phyloP scores from a whole-genome alignment of 2,888 invertebrate species.

The Parascotia fuliginaria region DNA sequence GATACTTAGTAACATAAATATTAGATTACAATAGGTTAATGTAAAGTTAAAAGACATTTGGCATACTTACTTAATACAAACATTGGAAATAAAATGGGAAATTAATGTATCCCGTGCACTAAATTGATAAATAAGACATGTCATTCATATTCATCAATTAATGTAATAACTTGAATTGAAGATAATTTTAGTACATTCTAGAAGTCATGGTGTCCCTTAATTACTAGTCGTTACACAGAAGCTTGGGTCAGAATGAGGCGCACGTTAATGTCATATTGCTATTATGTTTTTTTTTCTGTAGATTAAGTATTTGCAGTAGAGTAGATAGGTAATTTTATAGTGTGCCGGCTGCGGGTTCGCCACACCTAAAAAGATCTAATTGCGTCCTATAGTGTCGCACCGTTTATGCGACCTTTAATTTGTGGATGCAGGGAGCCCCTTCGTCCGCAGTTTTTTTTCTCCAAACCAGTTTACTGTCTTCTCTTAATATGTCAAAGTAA shows the following conservation, averaged over 20 bases:
- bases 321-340: conserved; percentile 53
- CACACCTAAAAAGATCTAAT: conserved; percentile 65
- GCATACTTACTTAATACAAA: too few relatives aligned
- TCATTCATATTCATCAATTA: too few relatives aligned
- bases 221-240: conserved; percentile 52
- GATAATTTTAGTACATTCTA: conserved; percentile 40
- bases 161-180: conserved; percentile 42
- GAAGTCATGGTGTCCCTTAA: conserved; percentile 32
- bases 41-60: too few relatives aligned
- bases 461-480: conserved; percentile 73
- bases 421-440: conserved; percentile 58
- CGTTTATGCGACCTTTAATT: conserved; percentile 72
- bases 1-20: too few relatives aligned
- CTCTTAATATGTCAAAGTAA: conserved; percentile 80
- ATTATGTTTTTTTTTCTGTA: conserved; percentile 27
- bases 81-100: background rate
- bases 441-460: conserved; percentile 58
- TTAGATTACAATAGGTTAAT: too few relatives aligned
- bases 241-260: conserved; percentile 39
- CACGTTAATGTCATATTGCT: conserved; percentile 39
- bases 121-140: conserved; percentile 25
- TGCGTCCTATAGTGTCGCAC: conserved; percentile 59
- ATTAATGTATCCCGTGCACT: conserved; percentile 4
- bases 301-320: conserved; percentile 45
- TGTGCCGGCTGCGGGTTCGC: conserved; percentile 32